phyloP scores from a whole-genome alignment of 1,140 invertebrate species.

The Helicoverpa armigera region DNA sequence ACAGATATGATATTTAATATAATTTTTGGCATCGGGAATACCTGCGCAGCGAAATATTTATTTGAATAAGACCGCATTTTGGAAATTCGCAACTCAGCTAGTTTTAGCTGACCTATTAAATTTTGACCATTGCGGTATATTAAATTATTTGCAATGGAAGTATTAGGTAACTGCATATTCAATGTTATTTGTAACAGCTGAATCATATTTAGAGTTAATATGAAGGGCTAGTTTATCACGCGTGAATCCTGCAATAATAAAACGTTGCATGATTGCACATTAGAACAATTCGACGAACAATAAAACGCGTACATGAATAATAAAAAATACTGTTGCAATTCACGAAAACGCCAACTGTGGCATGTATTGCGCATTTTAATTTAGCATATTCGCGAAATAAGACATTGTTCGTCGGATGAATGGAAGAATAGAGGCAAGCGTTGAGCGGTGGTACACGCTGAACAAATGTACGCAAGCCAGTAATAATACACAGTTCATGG shows the following conservation, averaged over 20 bases:
- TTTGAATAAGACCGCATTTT: slow-evolving; percentile 10
- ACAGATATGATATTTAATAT: not conserved
- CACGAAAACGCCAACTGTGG: not conserved
- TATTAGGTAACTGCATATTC: not conserved
- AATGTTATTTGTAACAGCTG: not conserved
- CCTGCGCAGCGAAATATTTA: not conserved
- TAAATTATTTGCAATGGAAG: not conserved
- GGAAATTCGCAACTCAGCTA: not conserved
- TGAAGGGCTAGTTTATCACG: no score
- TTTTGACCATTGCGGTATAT: slow-evolving; percentile 4
- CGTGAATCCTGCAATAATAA: no score
- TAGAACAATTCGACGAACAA: no score
- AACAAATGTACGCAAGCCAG: slow-evolving; percentile 37
- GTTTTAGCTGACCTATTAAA: slow-evolving; percentile 6
- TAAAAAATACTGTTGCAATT: not conserved
- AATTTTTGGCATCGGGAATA: not conserved
- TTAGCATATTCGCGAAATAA: slow-evolving; percentile 53
- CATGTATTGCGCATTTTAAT: slow-evolving; percentile 50
- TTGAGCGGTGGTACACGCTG: slow-evolving; percentile 47
- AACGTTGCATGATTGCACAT: no score
- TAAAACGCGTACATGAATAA: no score
- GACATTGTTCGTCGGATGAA: slow-evolving; percentile 57
- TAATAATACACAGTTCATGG: slow-evolving; percentile 39
- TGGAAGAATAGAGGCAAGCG: slow-evolving; percentile 51
- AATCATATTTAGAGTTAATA: no score